phyloP scores from a whole-genome alignment of 2,797 vertebrate genomes.

The Aphelocoma californica region DNA sequence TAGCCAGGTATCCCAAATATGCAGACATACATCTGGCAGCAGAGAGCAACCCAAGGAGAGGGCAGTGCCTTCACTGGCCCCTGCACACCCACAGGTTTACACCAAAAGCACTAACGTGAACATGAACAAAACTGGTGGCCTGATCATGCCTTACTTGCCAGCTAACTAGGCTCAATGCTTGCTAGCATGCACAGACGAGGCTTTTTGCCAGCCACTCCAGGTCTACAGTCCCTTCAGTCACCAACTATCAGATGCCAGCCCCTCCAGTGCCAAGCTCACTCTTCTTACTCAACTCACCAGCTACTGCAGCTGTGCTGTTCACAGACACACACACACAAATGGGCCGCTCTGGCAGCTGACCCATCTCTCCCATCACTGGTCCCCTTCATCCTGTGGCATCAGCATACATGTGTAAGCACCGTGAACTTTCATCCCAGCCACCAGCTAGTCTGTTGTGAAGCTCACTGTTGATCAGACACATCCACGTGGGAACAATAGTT shows the following conservation, averaged over 20 bases:
- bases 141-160: background rate
- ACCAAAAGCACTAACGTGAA: background rate
- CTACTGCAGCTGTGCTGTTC: background rate
- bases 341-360: background rate
- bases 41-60: background rate
- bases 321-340: background rate
- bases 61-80: background rate
- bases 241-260: background rate
- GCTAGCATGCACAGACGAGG: accelerated
- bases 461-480: background rate
- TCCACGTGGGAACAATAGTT: background rate
- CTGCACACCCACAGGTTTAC: background rate
- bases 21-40: background rate
- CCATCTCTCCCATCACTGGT: background rate
- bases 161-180: background rate
- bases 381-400: accelerated
- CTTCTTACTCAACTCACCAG: background rate
- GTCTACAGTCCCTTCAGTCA: background rate
- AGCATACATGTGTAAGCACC: background rate
- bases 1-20: background rate
- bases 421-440: background rate
- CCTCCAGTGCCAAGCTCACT: background rate
- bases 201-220: background rate
- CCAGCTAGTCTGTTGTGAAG: background rate
- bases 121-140: background rate